Base-by-base conservation (phyloP, 2,113 vertebrate genomes). In the Setophaga petechia region DNA sequence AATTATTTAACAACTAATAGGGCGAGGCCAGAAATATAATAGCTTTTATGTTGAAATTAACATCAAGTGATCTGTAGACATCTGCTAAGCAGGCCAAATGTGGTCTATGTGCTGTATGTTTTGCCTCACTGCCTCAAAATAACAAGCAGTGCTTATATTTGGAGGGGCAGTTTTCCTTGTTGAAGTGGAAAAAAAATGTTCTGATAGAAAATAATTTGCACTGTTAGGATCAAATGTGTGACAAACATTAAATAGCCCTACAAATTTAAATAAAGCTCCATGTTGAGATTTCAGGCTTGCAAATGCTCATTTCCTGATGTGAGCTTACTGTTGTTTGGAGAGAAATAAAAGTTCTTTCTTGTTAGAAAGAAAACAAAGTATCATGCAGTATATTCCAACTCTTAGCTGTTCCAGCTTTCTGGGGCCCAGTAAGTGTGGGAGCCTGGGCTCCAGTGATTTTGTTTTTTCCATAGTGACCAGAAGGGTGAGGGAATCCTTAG, bases 101-200 rank as follows among this genome's bases (percentile, higher is more conserved):
- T 85, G 95, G 95, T 92, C 87, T 95, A 15, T 75, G 77, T 95
- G 94, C 92, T 96, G 78, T 67, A 76, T 96, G 96, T 95, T 97
- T 97, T 98, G 97, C 97, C 95, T 97, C 97, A 97, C 93, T 98
- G 97, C 96, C 89, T 97, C 97, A 97, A 97, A 97, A 97, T 98
- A 98, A 98, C 97, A 97, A 98, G 97, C 96, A 77, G 33, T 39
- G 66, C 95, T 92, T 95, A 61, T 90, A 95, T 97, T 91, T 96
- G 93, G 78, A 96, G 93, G 88, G 76, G 92, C 92, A 79, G 92
- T 95, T 96, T 95, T 95, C 90, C 92, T 92, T 95, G 95, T 88
- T 96, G 96, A 91, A 95, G 93, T 81, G 74, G 95, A 92, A 95
- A 90, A 83, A 93, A 94, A 93, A 62, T 24, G 44, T 51, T 93